A percentile compares a stretch with the other conserved stretches of the same genome.
phyloP scores from a whole-genome alignment of 2,888 invertebrate species.

The Heteropelma amictum region DNA sequence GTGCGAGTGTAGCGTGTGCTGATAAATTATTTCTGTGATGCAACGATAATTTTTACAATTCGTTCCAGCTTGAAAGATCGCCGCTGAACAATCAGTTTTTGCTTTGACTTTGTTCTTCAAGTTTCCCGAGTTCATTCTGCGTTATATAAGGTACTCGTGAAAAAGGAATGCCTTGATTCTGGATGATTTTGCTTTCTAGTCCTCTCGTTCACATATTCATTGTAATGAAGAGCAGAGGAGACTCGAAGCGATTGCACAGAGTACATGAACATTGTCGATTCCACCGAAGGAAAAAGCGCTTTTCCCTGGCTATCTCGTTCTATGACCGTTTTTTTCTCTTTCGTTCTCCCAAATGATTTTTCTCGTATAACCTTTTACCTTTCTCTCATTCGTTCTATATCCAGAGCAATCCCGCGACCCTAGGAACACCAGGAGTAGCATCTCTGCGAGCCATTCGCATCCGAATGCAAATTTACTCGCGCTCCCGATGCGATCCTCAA shows the following conservation, averaged over 20 bases:
- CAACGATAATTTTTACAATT: not conserved
- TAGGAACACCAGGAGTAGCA: constrained; percentile 34
- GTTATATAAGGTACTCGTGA: not conserved
- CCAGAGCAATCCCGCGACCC: not conserved
- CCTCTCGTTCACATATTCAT: constrained; percentile 36
- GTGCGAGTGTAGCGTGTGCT: too few relatives aligned
- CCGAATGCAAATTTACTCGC: constrained; percentile 62
- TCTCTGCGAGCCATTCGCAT: constrained; percentile 56
- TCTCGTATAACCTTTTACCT: constrained; percentile 36
- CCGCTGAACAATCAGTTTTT: not conserved
- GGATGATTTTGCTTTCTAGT: constrained; percentile 32
- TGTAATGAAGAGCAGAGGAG: constrained; percentile 11
- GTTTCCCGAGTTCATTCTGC: constrained; percentile 8
- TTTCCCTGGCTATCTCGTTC: constrained; percentile 20
- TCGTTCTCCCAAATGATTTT: constrained; percentile 28
- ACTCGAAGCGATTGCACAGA: constrained; percentile 8
- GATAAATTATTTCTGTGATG: too few relatives aligned
- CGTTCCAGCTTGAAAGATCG: not conserved
- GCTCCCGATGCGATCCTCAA: constrained; percentile 55
- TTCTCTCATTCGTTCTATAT: constrained; percentile 19
- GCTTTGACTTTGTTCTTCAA: constrained; percentile 1
- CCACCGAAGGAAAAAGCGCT: not conserved
- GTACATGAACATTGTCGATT: constrained; percentile 35
- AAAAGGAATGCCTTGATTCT: constrained; percentile 41
- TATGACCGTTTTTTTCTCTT: constrained; percentile 38